These are phyloP conservation scores for Elgaria multicarinata DNA, from an alignment of 2,113 vertebrate genomes.

Conservation along the genomic window DNA sequence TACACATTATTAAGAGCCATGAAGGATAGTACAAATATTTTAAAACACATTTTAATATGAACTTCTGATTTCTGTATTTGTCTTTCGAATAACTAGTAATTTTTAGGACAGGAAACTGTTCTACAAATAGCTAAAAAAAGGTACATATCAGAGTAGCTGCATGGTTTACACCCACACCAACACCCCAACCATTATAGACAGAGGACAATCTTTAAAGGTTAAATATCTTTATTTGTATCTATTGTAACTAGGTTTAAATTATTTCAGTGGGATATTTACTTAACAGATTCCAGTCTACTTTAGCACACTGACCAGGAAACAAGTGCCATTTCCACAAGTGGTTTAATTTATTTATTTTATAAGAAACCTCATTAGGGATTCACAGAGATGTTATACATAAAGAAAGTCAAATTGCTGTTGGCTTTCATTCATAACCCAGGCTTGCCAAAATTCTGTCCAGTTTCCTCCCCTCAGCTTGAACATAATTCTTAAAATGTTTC, in stretches of 20 bases:
- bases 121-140: not conserved
- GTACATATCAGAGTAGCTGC: not conserved
- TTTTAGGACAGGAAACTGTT: not conserved
- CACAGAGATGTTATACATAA: slow-evolving; percentile 10
- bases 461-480: not conserved
- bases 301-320: slow-evolving; percentile 21
- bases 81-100: not conserved
- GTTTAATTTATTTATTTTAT: not conserved
- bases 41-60: not conserved
- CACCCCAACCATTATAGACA: not conserved
- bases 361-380: slow-evolving; percentile 9
- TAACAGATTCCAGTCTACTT: slow-evolving; percentile 35
- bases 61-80: not conserved
- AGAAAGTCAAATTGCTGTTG: not conserved
- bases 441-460: not conserved
- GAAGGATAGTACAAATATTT: not conserved
- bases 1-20: slow-evolving; percentile 35
- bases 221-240: slow-evolving; percentile 32
- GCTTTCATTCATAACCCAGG: slow-evolving; percentile 2
- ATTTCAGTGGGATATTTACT: slow-evolving; percentile 8
- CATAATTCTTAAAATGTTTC: not conserved
- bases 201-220: slow-evolving; percentile 27
- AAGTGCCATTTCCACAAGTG: not conserved
- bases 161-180: not conserved
- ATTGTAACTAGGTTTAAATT: slow-evolving; percentile 30